Base-by-base conservation (phyloP, 2,113 vertebrate genomes). In the Gobius niger region DNA sequence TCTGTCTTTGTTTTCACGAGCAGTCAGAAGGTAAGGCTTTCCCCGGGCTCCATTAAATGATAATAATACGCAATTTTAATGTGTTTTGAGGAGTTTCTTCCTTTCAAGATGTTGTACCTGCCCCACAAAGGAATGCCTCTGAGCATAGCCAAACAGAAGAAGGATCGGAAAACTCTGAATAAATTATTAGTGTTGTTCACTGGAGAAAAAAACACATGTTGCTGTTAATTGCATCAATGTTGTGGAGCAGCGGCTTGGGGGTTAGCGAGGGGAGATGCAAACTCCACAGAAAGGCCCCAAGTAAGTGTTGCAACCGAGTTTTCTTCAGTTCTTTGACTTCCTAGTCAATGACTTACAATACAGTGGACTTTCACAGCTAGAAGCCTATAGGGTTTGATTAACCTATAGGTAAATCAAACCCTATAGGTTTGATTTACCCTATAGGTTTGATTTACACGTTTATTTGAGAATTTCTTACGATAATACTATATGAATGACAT, bases 1-100 rank as follows among this genome's bases (percentile, higher is more conserved):
- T 56, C 9, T 56, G 53, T 56, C 53, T 61, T 41, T 75, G 69
- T 79, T 86, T 80, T 76, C 51, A 56, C 9, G 63, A 75, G 62
- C 68, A 81, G 73, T 80, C 65, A 74, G 69, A 47, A 63, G 53
- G 65, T 47, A 56, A 62, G 67, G 42, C 5, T 47, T 44, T 71
- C 74, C 63, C 67, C n/a, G 19, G 67, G 78, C 80, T 72, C 53
- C 63, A 67, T 79, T 80, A 87, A 80, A 68, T 65, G 64, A 73
- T 67, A 71, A 40, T 19, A 74, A 80, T 75, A 73, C 52, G 64
- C 52, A 63, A 49, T 79, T 65, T 24, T 73, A 82, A 78, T 70
- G 68, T 69, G 63, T 13, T 24, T 16, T 14, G 42, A 69, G 44
- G 40, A 18, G 53, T 34, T 34, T 34, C 24, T 34, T 34, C 24